A percentile compares a stretch with the other conserved stretches of the same genome.
These are phyloP conservation scores for Pseudomyrmex dendroicus DNA, from an alignment of 1,140 invertebrate species.

Conservation along the genomic window DNA sequence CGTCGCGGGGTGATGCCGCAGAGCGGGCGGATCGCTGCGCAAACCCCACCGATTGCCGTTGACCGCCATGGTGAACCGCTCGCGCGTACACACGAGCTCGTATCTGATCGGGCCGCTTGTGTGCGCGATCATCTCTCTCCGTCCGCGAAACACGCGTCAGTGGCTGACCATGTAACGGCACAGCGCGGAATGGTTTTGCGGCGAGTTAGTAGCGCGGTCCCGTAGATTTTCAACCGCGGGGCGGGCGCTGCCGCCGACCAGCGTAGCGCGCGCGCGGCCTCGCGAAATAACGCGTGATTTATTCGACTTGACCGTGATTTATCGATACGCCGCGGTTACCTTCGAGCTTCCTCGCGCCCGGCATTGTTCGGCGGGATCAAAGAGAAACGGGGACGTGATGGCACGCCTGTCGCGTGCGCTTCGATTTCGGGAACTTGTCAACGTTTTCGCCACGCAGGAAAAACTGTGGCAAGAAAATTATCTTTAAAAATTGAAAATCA, in stretches of 20 bases:
- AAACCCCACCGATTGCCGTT: neutral
- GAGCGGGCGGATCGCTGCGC: constrained; percentile 3
- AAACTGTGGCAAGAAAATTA: too few species aligned
- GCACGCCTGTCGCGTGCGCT: too few species aligned
- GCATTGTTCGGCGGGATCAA: constrained; percentile 1
- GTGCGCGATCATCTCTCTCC: constrained; percentile 68
- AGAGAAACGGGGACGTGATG: neutral
- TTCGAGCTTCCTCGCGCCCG: constrained; percentile 13
- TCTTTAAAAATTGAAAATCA: too few species aligned
- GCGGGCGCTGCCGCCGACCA: neutral
- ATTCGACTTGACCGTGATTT: constrained; percentile 67
- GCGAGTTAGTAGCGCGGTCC: constrained; percentile 62
- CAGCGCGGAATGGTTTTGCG: constrained; percentile 65
- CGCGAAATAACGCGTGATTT: constrained; percentile 70
- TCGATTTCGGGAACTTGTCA: too few species aligned
- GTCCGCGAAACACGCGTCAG: constrained; percentile 73
- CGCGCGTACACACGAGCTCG: constrained; percentile 57
- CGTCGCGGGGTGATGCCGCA: neutral
- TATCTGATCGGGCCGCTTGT: constrained; percentile 66
- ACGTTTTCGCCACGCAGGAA: too few species aligned
- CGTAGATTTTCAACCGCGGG: constrained; percentile 57
- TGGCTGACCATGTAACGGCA: constrained; percentile 69
- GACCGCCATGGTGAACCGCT: constrained; percentile 69
- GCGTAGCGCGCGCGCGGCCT: neutral
- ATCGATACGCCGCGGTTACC: constrained; percentile 29